These are phyloP conservation scores for Lates calcarifer DNA, from an alignment of 2,113 vertebrate genomes.

Conservation along the genomic window DNA sequence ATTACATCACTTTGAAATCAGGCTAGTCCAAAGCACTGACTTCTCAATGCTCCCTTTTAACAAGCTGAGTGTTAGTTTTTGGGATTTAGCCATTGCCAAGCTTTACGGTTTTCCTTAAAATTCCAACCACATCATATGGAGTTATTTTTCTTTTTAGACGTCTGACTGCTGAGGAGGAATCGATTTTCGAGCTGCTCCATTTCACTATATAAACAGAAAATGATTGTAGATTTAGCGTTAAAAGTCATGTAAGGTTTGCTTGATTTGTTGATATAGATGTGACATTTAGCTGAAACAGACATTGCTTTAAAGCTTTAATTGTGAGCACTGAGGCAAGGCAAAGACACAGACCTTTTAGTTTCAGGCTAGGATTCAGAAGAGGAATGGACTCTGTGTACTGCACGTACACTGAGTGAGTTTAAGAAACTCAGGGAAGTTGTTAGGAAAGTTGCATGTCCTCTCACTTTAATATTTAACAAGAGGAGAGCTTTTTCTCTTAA, in stretches of 20 bases:
- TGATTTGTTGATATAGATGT: conserved; percentile 73
- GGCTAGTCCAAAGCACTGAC: conserved; percentile 61
- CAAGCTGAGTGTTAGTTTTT: conserved; percentile 75
- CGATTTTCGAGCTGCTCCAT: conserved; percentile 69
- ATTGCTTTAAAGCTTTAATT: conserved; percentile 60
- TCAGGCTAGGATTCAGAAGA: conserved; percentile 32
- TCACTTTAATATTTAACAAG: conserved; percentile 83
- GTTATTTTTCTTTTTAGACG: conserved; percentile 57
- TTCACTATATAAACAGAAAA: conserved; percentile 67
- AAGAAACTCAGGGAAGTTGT: conserved; percentile 62
- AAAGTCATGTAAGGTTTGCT: conserved; percentile 65
- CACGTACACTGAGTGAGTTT: conserved; percentile 45
- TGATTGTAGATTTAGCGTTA: conserved; percentile 54
- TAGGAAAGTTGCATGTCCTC: conserved; percentile 73
- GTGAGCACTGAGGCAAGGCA: conserved; percentile 44
- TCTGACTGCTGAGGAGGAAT: conserved; percentile 63
- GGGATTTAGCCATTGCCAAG: conserved; percentile 68
- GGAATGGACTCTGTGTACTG: conserved; percentile 57
- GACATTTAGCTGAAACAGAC: conserved; percentile 70
- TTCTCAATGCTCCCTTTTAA: conserved; percentile 74
- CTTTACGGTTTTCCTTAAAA: conserved; percentile 72
- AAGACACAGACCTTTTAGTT: conserved; percentile 70
- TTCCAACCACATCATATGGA: conserved; percentile 77
- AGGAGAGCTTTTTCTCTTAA: conserved; percentile 74
- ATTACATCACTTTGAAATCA: conserved; percentile 82